A percentile compares a stretch with the other conserved stretches of the same genome.
phyloP scores from a whole-genome alignment of 2,113 vertebrate genomes.

The Athene noctua region DNA sequence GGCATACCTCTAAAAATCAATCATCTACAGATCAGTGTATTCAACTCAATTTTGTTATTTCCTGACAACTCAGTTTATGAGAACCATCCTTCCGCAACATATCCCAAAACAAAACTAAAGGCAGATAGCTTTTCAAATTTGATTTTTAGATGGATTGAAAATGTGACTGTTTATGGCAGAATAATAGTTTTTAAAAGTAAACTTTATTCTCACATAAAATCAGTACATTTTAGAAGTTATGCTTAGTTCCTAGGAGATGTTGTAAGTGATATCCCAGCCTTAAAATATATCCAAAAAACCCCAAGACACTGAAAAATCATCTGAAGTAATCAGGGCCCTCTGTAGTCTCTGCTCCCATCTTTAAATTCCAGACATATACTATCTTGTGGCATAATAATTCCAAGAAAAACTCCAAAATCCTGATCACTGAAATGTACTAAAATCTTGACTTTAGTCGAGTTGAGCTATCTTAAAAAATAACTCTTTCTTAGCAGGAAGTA shows the following conservation, averaged over 20 bases:
- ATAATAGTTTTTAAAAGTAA: not conserved
- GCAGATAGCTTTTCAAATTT: not conserved
- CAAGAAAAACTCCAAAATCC: not conserved
- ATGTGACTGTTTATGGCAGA: not conserved
- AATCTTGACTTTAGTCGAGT: not conserved
- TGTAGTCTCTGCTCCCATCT: not conserved
- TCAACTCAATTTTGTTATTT: not conserved
- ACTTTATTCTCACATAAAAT: not conserved
- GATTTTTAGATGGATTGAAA: not conserved
- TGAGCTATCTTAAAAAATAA: not conserved
- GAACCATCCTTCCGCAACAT: not conserved
- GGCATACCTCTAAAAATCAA: not conserved
- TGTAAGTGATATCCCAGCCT: not conserved
- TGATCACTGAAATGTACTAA: not conserved
- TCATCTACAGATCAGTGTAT: fast-evolving
- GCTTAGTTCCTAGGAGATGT: not conserved
- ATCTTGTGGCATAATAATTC: not conserved
- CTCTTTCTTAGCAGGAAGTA: not conserved
- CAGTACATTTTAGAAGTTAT: not conserved
- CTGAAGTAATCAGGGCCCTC: not conserved
- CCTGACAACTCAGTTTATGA: not conserved
- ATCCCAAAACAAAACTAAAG: not conserved
- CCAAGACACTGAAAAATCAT: not conserved
- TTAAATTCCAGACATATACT: not conserved
- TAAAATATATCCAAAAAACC: fast-evolving